phyloP scores from a whole-genome alignment of 2,113 vertebrate genomes.

The Glaucomys volans region DNA sequence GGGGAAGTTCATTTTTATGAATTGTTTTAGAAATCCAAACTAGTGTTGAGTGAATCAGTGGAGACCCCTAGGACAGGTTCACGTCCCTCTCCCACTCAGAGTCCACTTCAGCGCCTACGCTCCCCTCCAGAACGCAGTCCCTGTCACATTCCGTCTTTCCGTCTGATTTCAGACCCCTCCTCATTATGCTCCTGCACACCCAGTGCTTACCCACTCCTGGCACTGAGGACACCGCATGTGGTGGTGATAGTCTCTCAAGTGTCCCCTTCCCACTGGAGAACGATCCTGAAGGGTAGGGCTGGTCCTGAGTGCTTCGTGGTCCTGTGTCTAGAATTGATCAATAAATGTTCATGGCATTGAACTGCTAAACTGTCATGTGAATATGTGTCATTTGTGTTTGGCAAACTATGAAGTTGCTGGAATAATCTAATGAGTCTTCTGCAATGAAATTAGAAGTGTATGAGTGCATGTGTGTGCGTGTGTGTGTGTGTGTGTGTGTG shows the following conservation, averaged over 20 bases:
- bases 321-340: neutral
- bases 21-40: neutral
- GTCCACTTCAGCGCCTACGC: neutral
- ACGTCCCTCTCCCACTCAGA: neutral
- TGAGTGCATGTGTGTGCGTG: accelerated
- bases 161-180: neutral
- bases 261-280: neutral
- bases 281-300: neutral
- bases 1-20: neutral
- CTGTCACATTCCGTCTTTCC: accelerated
- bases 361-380: neutral
- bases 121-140: neutral
- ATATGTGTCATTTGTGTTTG: neutral
- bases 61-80: neutral
- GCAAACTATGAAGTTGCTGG: neutral
- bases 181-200: too few relatives aligned
- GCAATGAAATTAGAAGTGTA: neutral
- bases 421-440: neutral
- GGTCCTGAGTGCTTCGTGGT: neutral
- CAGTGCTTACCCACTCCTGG: too few relatives aligned
- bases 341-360: neutral
- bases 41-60: neutral
- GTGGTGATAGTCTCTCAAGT: accelerated
- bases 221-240: too few relatives aligned
- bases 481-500: neutral